phyloP scores from a whole-genome alignment of 2,113 vertebrate species.

The Aegithalos caudatus region DNA sequence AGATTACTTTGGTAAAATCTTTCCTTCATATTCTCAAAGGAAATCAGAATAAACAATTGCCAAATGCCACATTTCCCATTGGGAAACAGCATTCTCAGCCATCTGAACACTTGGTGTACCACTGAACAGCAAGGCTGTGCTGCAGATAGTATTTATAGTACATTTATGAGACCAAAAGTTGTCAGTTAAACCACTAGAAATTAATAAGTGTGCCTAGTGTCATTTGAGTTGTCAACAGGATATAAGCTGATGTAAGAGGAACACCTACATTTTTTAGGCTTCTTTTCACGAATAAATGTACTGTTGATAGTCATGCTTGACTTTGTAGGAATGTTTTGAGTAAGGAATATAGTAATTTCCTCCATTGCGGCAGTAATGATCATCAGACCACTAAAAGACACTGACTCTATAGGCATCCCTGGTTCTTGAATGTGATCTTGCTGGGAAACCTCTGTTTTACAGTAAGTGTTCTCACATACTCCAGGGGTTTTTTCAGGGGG shows the following conservation, averaged over 20 bases:
- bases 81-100: constrained; percentile 41
- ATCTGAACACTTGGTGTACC: constrained; percentile 45
- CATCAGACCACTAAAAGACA: not conserved
- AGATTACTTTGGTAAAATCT: not conserved
- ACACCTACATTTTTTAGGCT: constrained; percentile 53
- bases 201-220: constrained; percentile 55
- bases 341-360: constrained; percentile 49
- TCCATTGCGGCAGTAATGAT: not conserved
- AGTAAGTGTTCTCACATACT: not conserved
- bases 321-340: constrained; percentile 30
- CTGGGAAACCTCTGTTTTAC: not conserved
- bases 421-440: not conserved
- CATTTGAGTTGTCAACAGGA: constrained; percentile 67
- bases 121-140: constrained; percentile 14
- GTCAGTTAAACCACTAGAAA: constrained; percentile 72
- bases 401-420: not conserved
- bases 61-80: constrained; percentile 43
- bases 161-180: constrained; percentile 60
- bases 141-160: constrained; percentile 59
- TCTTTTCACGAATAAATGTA: not conserved
- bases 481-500: not conserved
- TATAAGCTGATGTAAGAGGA: constrained; percentile 60
- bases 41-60: not conserved
- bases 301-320: not conserved
- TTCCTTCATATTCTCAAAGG: constrained; percentile 25